Evolutionary conservation across 2,113 vertebrate genomes (phyloP), one percentile per base, ranked within the genome.

Genomic region (Tympanuchus pallidicinctus): DNA sequence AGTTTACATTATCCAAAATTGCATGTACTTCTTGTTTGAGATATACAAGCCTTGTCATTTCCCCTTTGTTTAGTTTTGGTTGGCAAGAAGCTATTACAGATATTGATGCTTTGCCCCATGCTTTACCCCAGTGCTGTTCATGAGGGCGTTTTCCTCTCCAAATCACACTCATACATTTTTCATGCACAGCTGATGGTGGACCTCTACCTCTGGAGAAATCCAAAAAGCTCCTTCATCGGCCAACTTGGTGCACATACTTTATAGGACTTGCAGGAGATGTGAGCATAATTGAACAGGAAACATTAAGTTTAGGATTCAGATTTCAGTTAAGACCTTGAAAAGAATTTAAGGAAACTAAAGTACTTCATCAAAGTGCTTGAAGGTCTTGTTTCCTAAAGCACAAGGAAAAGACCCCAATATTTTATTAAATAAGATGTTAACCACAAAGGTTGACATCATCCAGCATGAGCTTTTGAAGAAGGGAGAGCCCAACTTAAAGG

Each of bases 371-470:
- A 78, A 93, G 19, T 30, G 8, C 73, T 74, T 59, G 32, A 92
- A 93, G 76, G 83, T 56, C 28, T 48, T 90, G 67, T 92, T 96
- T 93, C 73, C 73, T 93, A 47, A 86, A 78, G 82, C 22, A 67
- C 5, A 25, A 82, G 18, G 5, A 6, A 21, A 74, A 5, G 47
- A 85, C 66, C 77, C 82, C 86, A 92, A 61, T 94, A 88, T 96
- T 94, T 94, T 94, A 88, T 94, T 94, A 96, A 94, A 92, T 88
- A 86, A 90, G 65, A 69, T 86, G 65, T 93, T 90, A 81, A 65
- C 76, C 73, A 88, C 60, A 75, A 92, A 79, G 38, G 27, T 92
- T 95, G 95, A 86, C 67, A 88, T 88, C 79, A 94, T 82, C 67
- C 36, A 59, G 14, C 7, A 32, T 12, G 45, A 80, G 18, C 6